Base-by-base conservation (phyloP, 2,888 invertebrate genomes). In the Acholoe squamosa region DNA sequence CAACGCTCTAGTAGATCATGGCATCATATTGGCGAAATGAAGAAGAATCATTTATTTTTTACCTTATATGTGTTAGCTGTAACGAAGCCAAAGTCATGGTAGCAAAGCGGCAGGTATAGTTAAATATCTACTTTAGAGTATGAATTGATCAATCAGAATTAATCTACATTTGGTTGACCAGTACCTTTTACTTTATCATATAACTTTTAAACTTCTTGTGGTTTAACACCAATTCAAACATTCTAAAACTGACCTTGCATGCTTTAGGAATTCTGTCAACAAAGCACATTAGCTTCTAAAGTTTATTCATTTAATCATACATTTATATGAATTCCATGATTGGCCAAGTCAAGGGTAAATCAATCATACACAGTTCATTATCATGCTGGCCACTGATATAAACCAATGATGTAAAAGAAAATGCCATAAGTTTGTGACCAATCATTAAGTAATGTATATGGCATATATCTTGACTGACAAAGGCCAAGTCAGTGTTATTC, bases 31-130 rank as follows among this genome's bases (percentile, higher is more conserved):
- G 71, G 71, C 28, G 28, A 71, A 71, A 28, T 71, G 25, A 71
- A 28, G 31, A 28, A 71, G 14, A 61, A 61, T 43, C 5, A n/a
- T 12, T 61, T 3, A n/a, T 71, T 14, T 71, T 7, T 71, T 28
- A 7, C 28, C 28, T 71, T 61, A 43, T 71, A 25, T 25, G 16
- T 71, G 3, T 71, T 71, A 28, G 16, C 19, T 71, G 7, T 12
- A 71, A 71, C 25, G 71, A 71, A 71, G 71, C 71, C 71, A 71
- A 71, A 5, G 71, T 71, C 71, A 71, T 28, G 71, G 25, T 71
- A 71, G 71, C 71, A 14, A 28, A 28, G 71, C 71, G 25, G 31
- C 25, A 71, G 25, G 25, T 3, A 14, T 61, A 61, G n/a, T 12
- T 12, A n/a, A n/a, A 14, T 61, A 61, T 54, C 54, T 54, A 54